These are phyloP conservation scores for Pseudomyrmex concolor DNA, from an alignment of 1,140 invertebrate genomes.

Conservation along the genomic window DNA sequence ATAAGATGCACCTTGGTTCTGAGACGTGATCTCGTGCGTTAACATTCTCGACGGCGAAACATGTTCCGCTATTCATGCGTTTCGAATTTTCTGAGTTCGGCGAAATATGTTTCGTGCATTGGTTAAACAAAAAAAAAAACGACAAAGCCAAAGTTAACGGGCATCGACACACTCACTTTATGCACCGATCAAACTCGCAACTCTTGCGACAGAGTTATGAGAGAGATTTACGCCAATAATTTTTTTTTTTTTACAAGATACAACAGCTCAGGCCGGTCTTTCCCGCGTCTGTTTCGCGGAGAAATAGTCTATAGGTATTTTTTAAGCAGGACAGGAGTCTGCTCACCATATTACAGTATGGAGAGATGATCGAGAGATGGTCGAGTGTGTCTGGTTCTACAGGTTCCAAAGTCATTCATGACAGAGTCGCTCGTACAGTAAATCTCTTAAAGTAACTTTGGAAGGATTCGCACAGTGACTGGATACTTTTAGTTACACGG, in stretches of 20 bases:
- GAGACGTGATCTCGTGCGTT: conserved; percentile 24
- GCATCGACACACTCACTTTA: conserved; percentile 16
- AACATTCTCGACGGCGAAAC: conserved; percentile 6
- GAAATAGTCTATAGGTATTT: conserved; percentile 41
- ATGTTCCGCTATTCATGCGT: neutral
- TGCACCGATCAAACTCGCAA: conserved; percentile 60
- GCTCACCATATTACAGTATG: conserved; percentile 43
- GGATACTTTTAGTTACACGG: conserved; percentile 23
- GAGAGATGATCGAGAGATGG: conserved; percentile 50
- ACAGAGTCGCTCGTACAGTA: conserved; percentile 38
- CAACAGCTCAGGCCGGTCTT: no score
- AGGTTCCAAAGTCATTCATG: conserved; percentile 56
- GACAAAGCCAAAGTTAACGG: conserved; percentile 47
- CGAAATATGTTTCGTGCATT: conserved; percentile 15
- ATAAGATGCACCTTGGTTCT: neutral
- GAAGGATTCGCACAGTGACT: neutral
- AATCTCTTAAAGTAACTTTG: conserved; percentile 55
- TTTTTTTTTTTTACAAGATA: no score
- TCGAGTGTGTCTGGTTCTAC: conserved; percentile 29
- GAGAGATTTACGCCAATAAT: neutral
- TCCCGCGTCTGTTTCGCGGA: neutral
- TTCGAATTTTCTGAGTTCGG: neutral
- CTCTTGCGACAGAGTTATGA: conserved; percentile 31
- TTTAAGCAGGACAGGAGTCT: conserved; percentile 60
- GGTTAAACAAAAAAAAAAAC: neutral